A percentile compares a stretch with the other conserved stretches of the same genome.
Conservation (phyloP, 2,113 vertebrate species). For the Otocyon megalotis region DNA sequence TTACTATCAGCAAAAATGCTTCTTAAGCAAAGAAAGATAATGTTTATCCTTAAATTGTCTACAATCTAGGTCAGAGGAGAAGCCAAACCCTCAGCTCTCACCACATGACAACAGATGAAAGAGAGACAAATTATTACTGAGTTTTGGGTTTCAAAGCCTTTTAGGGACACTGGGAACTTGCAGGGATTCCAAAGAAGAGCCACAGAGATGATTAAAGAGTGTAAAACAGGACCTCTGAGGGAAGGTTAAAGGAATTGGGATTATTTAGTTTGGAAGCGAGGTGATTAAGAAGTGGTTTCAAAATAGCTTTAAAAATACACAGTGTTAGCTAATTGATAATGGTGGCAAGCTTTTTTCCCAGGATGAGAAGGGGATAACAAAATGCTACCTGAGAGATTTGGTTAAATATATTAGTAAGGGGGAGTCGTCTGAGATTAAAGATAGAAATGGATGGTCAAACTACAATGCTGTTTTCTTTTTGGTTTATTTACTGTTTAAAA, state of each 20-base stretch:
- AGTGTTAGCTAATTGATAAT: not conserved
- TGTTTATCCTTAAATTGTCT: slow-evolving; percentile 62
- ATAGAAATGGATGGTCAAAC: not conserved
- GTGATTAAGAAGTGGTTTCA: slow-evolving; percentile 46
- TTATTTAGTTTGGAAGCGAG: slow-evolving; percentile 61
- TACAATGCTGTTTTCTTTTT: not conserved
- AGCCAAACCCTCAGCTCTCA: slow-evolving; percentile 60
- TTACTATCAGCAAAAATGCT: slow-evolving; percentile 39
- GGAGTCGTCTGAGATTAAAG: not conserved
- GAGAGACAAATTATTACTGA: slow-evolving; percentile 67
- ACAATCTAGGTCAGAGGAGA: slow-evolving; percentile 60
- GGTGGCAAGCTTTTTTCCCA: not conserved
- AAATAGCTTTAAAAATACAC: not conserved
- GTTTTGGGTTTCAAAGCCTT: slow-evolving; percentile 51
- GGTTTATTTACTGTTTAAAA: not conserved
- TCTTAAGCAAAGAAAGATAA: slow-evolving; percentile 35
- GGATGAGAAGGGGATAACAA: not conserved
- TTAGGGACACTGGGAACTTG: slow-evolving; percentile 44
- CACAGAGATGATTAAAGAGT: slow-evolving; percentile 75
- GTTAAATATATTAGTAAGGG: not conserved
- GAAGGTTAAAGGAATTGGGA: slow-evolving; percentile 21
- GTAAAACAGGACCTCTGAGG: slow-evolving; percentile 36
- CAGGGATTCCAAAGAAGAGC: slow-evolving; percentile 51
- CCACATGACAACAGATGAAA: slow-evolving; percentile 71
- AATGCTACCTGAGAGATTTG: not conserved